A percentile compares a stretch with the other conserved stretches of the same genome.
phyloP scores from a whole-genome alignment of 1,140 invertebrate genomes.

The Heliconius nattereri region DNA sequence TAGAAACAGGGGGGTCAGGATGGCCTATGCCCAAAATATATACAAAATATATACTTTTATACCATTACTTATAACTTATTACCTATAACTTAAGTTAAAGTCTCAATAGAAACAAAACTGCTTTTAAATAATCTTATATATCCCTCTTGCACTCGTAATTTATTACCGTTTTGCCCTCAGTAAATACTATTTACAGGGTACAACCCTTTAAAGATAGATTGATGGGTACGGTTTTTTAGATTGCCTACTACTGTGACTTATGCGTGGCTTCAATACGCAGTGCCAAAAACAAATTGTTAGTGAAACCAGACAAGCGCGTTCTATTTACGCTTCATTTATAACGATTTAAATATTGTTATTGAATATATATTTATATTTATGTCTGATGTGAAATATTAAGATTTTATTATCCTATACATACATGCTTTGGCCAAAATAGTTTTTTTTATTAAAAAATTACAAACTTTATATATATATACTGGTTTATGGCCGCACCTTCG shows the following conservation, averaged over 20 bases:
- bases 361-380: background rate
- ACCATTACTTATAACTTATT: no score
- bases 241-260: conserved; percentile 39
- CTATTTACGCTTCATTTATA: conserved; percentile 8
- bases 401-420: no score
- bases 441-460: no score
- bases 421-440: no score
- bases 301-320: conserved; percentile 16
- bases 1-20: no score
- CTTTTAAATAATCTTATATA: conserved; percentile 18
- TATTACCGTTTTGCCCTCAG: conserved; percentile 34
- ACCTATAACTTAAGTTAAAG: background rate
- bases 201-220: conserved; percentile 42
- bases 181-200: conserved; percentile 40
- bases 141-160: conserved; percentile 31
- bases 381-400: background rate
- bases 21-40: no score
- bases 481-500: no score
- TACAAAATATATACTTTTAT: no score
- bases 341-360: background rate
- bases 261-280: conserved; percentile 30
- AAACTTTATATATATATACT: no score
- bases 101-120: conserved; percentile 23
- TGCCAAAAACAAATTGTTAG: conserved; percentile 21
- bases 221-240: conserved; percentile 39